Evolutionary conservation across 2,888 invertebrate genomes (phyloP).

Genomic region (Caenorhabditis doughertyi): DNA sequence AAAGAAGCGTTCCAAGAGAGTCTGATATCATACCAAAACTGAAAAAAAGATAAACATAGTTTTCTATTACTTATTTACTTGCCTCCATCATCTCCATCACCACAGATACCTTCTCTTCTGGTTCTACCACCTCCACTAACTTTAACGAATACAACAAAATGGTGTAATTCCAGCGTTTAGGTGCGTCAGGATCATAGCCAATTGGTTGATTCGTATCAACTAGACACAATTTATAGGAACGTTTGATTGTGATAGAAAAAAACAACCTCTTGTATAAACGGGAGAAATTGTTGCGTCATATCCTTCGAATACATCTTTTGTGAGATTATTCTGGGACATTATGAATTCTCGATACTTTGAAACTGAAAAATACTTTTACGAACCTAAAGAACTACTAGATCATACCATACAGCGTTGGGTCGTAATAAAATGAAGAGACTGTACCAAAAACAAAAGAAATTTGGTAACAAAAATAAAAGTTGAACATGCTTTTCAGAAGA

Average conservation of each 20-base stretch:
- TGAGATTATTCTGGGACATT: slow-evolving; percentile 4
- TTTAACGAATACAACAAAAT: slow-evolving; percentile 48
- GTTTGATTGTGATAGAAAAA: too few relatives aligned
- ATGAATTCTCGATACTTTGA: slow-evolving; percentile 21
- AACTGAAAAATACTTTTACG: slow-evolving; percentile 29
- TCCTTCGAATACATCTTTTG: slow-evolving; percentile 16
- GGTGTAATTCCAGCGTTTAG: slow-evolving; percentile 39
- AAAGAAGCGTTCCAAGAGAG: slow-evolving; percentile 36
- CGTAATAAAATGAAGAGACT: slow-evolving; percentile 1
- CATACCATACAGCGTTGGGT: slow-evolving; percentile 32
- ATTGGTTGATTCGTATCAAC: slow-evolving; percentile 19
- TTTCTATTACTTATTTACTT: not conserved
- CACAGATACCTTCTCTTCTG: slow-evolving; percentile 55
- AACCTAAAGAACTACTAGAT: too few relatives aligned
- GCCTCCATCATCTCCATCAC: slow-evolving; percentile 58
- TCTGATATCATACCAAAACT: slow-evolving; percentile 49
- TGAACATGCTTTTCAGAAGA: too few relatives aligned
- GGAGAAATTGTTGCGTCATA: slow-evolving; percentile 42
- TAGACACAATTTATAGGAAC: not conserved
- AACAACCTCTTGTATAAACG: slow-evolving; percentile 30
- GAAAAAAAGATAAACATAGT: not conserved
- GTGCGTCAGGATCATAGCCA: slow-evolving; percentile 35
- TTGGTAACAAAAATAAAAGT: not conserved
- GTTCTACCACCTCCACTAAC: slow-evolving; percentile 52
- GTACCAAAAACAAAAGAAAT: not conserved